These are phyloP conservation scores for Papilio polytes DNA, from an alignment of 1,140 invertebrate species.

Conservation along the genomic window DNA sequence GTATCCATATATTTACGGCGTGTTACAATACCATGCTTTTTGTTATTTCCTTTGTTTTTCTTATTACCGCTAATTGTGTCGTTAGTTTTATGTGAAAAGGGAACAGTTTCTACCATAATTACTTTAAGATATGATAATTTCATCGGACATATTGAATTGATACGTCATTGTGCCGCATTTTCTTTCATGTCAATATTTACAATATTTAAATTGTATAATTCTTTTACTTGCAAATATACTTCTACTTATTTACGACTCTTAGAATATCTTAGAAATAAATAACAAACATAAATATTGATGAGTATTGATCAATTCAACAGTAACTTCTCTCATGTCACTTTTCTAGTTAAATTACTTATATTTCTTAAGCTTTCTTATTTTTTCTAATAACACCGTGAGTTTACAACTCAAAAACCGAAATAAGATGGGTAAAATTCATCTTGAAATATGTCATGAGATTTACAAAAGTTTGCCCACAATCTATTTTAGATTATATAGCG, in stretches of 20 bases:
- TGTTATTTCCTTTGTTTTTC: conserved; percentile 45
- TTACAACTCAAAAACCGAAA: neutral
- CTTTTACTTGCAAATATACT: neutral
- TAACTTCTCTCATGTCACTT: neutral
- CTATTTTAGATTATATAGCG: too few relatives aligned
- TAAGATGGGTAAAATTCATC: too few relatives aligned
- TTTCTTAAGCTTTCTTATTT: neutral
- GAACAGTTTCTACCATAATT: neutral
- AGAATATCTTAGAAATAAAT: neutral
- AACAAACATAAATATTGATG: neutral
- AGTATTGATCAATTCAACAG: neutral
- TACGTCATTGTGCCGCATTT: neutral
- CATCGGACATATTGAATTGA: neutral
- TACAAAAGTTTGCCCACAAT: too few relatives aligned
- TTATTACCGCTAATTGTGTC: neutral
- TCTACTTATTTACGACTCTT: neutral
- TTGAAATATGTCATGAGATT: too few relatives aligned
- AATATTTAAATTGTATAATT: neutral
- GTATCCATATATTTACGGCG: conserved; percentile 55
- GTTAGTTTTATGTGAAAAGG: neutral
- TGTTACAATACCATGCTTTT: conserved; percentile 53
- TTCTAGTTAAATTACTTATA: neutral
- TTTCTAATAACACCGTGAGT: neutral
- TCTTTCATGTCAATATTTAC: conserved; percentile 7
- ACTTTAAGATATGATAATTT: neutral